phyloP scores from a whole-genome alignment of 2,113 vertebrate genomes.

The Psittacara wagleri region DNA sequence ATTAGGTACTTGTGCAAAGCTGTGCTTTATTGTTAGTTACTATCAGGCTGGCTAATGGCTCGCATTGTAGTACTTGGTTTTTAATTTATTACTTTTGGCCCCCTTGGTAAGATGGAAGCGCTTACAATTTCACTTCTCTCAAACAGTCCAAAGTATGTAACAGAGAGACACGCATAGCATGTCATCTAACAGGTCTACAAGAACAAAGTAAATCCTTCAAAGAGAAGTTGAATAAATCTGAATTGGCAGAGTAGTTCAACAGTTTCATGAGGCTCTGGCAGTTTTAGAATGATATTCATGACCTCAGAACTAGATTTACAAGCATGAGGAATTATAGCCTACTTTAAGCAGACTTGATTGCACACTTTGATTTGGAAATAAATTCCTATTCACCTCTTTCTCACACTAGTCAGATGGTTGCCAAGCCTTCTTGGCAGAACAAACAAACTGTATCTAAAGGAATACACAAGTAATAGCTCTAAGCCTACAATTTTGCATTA shows the following conservation, averaged over 20 bases:
- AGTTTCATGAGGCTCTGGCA: not conserved
- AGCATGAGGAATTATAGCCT: conserved; percentile 10
- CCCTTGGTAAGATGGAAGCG: not conserved
- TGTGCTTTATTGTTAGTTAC: not conserved
- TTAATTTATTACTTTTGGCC: not conserved
- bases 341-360: conserved; percentile 2
- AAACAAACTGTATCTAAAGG: not conserved
- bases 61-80: not conserved
- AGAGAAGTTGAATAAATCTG: conserved; percentile 20
- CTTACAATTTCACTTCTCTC: not conserved
- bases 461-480: not conserved
- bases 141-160: not conserved
- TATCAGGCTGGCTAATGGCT: not conserved
- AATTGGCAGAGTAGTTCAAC: not conserved
- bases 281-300: not conserved
- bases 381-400: not conserved
- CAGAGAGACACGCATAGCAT: not conserved
- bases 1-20: not conserved
- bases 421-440: not conserved
- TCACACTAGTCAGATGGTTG: not conserved
- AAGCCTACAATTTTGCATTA: not conserved
- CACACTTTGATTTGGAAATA: not conserved
- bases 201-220: conserved; percentile 11
- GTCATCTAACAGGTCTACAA: not conserved
- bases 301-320: conserved; percentile 32